Conservation (phyloP, 2,888 invertebrate species). For the Ctena decussata region DNA sequence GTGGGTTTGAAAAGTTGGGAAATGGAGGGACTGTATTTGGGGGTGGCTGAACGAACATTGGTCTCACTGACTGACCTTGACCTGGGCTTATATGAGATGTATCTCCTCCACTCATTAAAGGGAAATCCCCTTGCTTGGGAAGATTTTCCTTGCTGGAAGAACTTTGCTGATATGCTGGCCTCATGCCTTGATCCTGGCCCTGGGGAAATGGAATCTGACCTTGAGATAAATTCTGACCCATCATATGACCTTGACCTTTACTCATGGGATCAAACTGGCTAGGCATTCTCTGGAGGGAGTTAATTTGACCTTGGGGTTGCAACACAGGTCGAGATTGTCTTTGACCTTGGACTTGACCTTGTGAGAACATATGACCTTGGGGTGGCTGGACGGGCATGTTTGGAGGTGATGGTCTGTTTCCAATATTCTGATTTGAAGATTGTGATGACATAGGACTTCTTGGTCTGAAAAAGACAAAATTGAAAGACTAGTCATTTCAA, state of each 20-base stretch:
- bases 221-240: constrained; percentile 32
- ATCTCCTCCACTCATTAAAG: not conserved
- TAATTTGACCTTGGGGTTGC: not conserved
- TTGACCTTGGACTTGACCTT: constrained; percentile 23
- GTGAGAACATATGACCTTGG: constrained; percentile 39
- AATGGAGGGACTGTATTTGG: constrained; percentile 55
- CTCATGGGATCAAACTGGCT: not conserved
- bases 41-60: constrained; percentile 63
- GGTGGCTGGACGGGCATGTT: constrained; percentile 20
- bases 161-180: constrained; percentile 17
- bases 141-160: constrained; percentile 26
- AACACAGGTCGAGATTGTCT: constrained; percentile 18
- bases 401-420: constrained; percentile 9
- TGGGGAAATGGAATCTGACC: constrained; percentile 26
- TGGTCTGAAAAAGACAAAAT: constrained; percentile 25
- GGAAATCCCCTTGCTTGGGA: not conserved
- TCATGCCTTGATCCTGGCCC: constrained; percentile 30
- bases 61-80: constrained; percentile 38
- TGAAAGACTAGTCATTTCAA: too few relatives aligned
- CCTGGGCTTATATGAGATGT: not conserved
- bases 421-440: constrained; percentile 10
- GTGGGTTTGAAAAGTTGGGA: constrained; percentile 45
- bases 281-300: not conserved
- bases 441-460: constrained; percentile 43
- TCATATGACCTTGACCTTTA: not conserved